A percentile compares a stretch with the other conserved stretches of the same genome.
phyloP scores from a whole-genome alignment of 2,113 vertebrate genomes.

The Protomyctophum bolini region DNA sequence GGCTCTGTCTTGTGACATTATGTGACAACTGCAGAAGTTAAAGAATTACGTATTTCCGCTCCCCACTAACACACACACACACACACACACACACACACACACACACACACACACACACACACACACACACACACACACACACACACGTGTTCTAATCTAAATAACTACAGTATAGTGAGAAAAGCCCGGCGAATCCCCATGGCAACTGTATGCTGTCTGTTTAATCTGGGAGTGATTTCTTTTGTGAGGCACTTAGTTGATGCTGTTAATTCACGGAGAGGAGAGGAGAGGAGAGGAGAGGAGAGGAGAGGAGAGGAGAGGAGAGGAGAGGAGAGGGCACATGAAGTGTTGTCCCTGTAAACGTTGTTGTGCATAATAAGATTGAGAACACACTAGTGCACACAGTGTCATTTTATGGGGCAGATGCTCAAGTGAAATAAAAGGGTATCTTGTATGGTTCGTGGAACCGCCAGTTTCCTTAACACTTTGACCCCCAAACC shows the following conservation, averaged over 20 bases:
- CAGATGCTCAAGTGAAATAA: no score
- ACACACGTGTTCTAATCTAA: constrained; percentile 3
- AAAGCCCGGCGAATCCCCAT: constrained; percentile 57
- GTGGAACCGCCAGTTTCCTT: no score
- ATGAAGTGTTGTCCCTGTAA: not conserved
- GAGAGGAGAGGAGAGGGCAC: not conserved
- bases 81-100: no score
- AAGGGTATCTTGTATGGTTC: no score
- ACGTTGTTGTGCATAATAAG: not conserved
- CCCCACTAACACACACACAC: no score
- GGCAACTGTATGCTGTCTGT: constrained; percentile 60
- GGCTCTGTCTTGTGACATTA: no score
- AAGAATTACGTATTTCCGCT: no score
- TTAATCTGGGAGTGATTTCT: constrained; percentile 61
- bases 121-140: not conserved
- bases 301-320: constrained; percentile 4
- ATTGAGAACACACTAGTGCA: not conserved
- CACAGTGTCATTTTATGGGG: not conserved
- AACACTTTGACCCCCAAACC: no score
- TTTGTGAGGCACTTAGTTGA: constrained; percentile 46
- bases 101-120: not conserved
- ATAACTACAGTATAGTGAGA: constrained; percentile 32
- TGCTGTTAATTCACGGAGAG: constrained; percentile 31
- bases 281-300: constrained; percentile 4
- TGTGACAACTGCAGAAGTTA: no score